Base-by-base conservation (phyloP, 2,888 invertebrate species). In the Stegophylla sp. region DNA sequence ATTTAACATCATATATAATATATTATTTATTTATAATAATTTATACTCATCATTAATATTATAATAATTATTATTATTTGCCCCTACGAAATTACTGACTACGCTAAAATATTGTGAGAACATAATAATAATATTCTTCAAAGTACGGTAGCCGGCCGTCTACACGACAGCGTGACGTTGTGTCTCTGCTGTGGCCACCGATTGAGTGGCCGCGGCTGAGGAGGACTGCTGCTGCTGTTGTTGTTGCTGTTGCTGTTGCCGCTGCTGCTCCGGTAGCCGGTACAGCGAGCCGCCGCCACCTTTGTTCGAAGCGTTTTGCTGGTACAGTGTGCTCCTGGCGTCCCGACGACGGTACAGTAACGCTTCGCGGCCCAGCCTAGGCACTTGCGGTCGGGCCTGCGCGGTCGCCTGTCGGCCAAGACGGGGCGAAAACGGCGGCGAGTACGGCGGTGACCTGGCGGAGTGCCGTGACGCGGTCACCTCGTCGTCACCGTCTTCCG, bases 371-470 rank as follows among this genome's bases (percentile, higher is more conserved):
- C 69, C 69, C 34, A 79, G 69, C 12, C 79, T 34, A 9, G 79
- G 69, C n/a, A 61, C 61, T 17, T 71, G 71, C 1, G 79, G 79
- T 10, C 41, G 69, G 20, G 34, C 10, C 12, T 34, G 34, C 34
- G 63, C 51, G 61, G 34, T 23, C 15, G 61, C 63, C 53, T 82
- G 82, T 34, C 84, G 83, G 64, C 84, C 84, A 63, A 83, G 83
- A 81, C 85, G 84, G 1, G 85, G 85, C 66, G 83, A 84, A 84
- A 86, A 86, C 4, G 86, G 85, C 51, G 81, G 82, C 43, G 79
- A 81, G 43, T 45, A 82, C 64, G 56, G 82, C 73, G 75, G 83
- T 69, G 75, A 82, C 59, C 82, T 59, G 64, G 72, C 71, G 51
- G 67, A 12, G 15, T 69, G 69, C 64, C 72, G 71, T 12, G 69